Percentiles rank a stretch among this genome's conserved stretches.
Conservation (phyloP, 2,888 invertebrate species). For the Cyclophora punctaria region DNA sequence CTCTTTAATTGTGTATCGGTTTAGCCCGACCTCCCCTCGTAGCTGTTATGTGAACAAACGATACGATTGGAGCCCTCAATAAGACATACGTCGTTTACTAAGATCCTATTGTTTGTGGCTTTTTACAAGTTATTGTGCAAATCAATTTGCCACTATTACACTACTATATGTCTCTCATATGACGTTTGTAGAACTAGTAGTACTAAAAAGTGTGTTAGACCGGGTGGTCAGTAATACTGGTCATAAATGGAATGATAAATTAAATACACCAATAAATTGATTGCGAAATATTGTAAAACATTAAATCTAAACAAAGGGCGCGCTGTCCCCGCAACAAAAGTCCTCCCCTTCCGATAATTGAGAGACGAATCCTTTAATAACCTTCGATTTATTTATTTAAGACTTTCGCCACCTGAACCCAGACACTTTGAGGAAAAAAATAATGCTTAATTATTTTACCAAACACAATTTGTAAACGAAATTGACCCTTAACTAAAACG, state of each 20-base stretch:
- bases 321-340: slow-evolving; percentile 31
- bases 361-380: slow-evolving; percentile 51
- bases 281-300: background rate
- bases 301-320: slow-evolving; percentile 12
- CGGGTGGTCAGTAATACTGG: too few species aligned
- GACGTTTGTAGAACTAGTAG: too few species aligned
- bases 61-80: background rate
- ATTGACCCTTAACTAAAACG: slow-evolving; percentile 15
- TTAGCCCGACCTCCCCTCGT: slow-evolving; percentile 35
- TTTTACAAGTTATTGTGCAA: too few species aligned
- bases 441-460: slow-evolving; percentile 38
- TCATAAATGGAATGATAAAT: too few species aligned
- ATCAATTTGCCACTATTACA: too few species aligned
- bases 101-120: too few species aligned
- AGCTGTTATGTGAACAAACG: slow-evolving; percentile 5
- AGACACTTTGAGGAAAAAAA: slow-evolving; percentile 43
- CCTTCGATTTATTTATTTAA: slow-evolving; percentile 65
- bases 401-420: slow-evolving; percentile 61
- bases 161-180: too few species aligned
- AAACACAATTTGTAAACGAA: slow-evolving; percentile 11
- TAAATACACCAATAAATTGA: too few species aligned
- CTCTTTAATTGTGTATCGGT: slow-evolving; percentile 72
- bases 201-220: too few species aligned
- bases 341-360: slow-evolving; percentile 46
- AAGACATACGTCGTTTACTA: background rate